Evolutionary conservation across 2,888 invertebrate genomes (phyloP).

Genomic region (Dicranocentrus wangi): DNA sequence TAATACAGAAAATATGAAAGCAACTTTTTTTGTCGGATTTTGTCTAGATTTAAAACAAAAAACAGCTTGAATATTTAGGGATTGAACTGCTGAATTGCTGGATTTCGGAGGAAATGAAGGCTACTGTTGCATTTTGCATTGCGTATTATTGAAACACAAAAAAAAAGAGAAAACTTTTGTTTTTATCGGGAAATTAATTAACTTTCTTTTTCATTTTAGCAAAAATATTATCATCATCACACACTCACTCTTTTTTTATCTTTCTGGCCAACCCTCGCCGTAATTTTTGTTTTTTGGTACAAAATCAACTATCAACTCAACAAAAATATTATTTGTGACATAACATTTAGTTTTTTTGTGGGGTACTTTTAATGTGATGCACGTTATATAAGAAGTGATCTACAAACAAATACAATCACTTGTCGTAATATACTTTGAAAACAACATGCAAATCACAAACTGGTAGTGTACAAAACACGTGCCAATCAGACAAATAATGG

Average conservation of each 20-base stretch:
- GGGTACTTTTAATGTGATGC: not conserved
- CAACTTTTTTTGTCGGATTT: not conserved
- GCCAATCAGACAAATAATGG: no score
- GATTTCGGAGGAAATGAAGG: no score
- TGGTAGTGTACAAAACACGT: constrained; percentile 43
- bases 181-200: not conserved
- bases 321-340: no score
- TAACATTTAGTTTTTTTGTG: no score
- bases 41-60: not conserved
- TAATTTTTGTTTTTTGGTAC: no score
- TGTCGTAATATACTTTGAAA: no score
- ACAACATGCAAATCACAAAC: constrained; percentile 32
- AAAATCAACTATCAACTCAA: no score
- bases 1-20: not conserved
- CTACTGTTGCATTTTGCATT: not conserved
- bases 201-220: not conserved
- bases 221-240: not conserved
- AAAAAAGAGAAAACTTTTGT: not conserved
- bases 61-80: not conserved
- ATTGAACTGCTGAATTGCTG: constrained; percentile 3
- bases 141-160: not conserved
- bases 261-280: constrained; percentile 24
- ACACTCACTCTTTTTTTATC: not conserved
- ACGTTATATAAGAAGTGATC: constrained; percentile 31
- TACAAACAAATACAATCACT: constrained; percentile 20